These are phyloP conservation scores for Adelosebastes latens DNA, from an alignment of 2,797 vertebrate species.

Conservation along the genomic window DNA sequence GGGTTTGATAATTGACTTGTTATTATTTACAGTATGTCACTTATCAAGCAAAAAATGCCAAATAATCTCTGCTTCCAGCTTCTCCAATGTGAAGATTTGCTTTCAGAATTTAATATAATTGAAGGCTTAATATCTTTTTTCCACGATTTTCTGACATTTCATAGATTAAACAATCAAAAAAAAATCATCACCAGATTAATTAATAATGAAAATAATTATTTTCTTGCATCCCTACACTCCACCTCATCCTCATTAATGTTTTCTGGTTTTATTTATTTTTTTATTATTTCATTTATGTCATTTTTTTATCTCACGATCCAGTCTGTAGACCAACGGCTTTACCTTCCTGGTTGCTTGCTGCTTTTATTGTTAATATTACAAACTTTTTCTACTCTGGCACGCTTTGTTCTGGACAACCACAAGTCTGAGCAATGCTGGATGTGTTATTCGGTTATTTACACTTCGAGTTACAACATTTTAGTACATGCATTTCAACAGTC, in stretches of 20 bases:
- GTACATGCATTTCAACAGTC: neutral
- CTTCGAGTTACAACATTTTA: neutral
- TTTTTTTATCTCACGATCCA: neutral
- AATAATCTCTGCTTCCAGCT: no score
- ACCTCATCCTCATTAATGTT: no score
- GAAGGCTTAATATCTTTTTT: no score
- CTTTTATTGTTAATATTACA: neutral
- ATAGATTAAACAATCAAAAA: no score
- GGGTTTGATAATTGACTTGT: no score
- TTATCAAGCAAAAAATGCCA: no score
- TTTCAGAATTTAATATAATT: no score
- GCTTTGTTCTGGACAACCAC: neutral
- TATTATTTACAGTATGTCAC: no score
- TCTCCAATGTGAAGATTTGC: neutral
- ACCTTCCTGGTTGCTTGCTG: neutral
- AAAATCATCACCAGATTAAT: no score
- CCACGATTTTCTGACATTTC: no score
- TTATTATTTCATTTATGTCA: neutral
- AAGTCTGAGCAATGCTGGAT: neutral
- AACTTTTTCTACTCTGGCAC: neutral
- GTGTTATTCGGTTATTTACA: neutral
- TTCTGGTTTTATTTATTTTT: neutral
- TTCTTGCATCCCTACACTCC: neutral
- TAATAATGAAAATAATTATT: neutral
- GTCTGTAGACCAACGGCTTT: neutral